These are phyloP conservation scores for Harpegnathos saltator DNA, from an alignment of 1,140 invertebrate species.

Conservation along the genomic window DNA sequence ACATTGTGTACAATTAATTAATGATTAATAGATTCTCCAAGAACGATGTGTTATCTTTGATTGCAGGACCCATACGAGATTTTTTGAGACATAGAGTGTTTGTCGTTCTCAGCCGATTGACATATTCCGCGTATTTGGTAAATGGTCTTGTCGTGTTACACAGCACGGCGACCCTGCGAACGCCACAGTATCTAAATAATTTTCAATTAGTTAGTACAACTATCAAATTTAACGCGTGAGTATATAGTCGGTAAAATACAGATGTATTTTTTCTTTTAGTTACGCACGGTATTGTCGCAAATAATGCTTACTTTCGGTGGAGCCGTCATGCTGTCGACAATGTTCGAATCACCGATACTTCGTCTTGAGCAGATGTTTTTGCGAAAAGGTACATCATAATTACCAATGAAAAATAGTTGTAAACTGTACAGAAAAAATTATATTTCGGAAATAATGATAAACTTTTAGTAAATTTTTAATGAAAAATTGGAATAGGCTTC, in stretches of 20 bases:
- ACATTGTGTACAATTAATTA: too few species aligned
- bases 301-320: constrained; percentile 87
- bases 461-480: too few species aligned
- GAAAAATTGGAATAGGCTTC: too few species aligned
- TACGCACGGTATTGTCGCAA: constrained; percentile 86
- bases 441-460: too few species aligned
- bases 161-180: constrained; percentile 86
- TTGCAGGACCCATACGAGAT: constrained; percentile 87
- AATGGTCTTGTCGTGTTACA: constrained; percentile 90
- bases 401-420: too few species aligned
- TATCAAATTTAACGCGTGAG: too few species aligned
- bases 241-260: constrained; percentile 64
- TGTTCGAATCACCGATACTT: constrained; percentile 90
- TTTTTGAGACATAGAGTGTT: constrained; percentile 89
- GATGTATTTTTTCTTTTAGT: constrained; percentile 78
- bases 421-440: too few species aligned
- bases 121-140: constrained; percentile 91
- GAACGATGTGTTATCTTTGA: too few species aligned
- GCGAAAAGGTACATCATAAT: background rate
- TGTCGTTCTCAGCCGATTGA: constrained; percentile 88
- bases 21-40: too few species aligned
- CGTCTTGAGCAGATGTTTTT: constrained; percentile 89
- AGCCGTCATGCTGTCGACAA: constrained; percentile 88
- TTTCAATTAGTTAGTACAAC: constrained; percentile 84
- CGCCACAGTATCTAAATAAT: constrained; percentile 85